phyloP scores from a whole-genome alignment of 2,113 vertebrate species.

The Cheirogaleus medius region DNA sequence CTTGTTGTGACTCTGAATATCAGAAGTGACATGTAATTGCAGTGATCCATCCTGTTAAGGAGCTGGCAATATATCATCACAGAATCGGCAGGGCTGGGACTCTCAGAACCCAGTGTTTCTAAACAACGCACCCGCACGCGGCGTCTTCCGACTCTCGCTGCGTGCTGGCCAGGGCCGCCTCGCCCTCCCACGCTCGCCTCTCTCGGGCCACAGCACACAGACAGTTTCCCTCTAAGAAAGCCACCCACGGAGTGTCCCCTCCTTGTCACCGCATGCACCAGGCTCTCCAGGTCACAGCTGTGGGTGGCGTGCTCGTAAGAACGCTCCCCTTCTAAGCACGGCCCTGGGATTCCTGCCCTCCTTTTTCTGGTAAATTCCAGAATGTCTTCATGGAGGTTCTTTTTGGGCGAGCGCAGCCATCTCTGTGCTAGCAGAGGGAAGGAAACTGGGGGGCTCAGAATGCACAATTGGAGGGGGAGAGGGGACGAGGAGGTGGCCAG shows the following conservation, averaged over 20 bases:
- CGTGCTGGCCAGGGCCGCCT: background rate
- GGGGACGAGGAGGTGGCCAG: background rate
- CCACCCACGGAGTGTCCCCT: background rate
- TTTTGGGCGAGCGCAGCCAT: background rate
- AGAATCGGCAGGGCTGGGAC: conserved; percentile 47
- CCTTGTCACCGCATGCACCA: fast-evolving
- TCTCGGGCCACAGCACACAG: background rate
- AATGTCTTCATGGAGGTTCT: background rate
- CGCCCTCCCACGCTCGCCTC: fast-evolving
- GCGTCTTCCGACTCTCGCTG: background rate
- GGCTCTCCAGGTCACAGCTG: background rate
- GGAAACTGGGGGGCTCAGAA: too few relatives aligned
- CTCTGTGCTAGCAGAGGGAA: background rate
- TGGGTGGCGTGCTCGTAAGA: background rate
- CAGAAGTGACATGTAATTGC: conserved; percentile 83
- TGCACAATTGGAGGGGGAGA: background rate
- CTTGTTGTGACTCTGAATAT: conserved; percentile 83
- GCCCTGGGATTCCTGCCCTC: background rate
- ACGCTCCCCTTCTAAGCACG: fast-evolving
- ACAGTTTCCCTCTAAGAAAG: background rate
- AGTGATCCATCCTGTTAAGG: conserved; percentile 78
- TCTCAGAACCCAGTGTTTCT: conserved; percentile 61
- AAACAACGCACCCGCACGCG: conserved; percentile 31
- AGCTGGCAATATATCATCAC: conserved; percentile 77
- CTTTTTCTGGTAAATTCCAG: background rate